Evolutionary conservation across 2,113 vertebrate species (phyloP).

Genomic region (Neodontobutis hainanensis): DNA sequence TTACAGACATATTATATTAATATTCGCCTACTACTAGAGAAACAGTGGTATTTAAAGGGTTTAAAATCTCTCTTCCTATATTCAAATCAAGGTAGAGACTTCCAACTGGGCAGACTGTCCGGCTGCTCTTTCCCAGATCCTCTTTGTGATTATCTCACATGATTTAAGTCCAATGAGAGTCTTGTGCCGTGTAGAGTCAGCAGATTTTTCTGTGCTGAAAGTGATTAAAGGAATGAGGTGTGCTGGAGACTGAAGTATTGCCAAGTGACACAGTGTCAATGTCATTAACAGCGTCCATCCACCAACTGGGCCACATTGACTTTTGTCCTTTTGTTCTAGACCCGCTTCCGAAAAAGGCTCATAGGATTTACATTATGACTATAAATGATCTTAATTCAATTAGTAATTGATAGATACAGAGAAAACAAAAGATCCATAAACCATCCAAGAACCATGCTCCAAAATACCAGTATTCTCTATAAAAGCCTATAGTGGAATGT

Average conservation of each 20-base stretch:
- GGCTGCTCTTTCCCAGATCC: constrained; percentile 13
- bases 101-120: constrained; percentile 50
- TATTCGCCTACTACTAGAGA: not conserved
- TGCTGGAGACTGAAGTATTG: constrained; percentile 19
- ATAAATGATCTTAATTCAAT: too few relatives aligned
- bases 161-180: constrained; percentile 34
- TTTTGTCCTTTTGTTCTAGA: constrained; percentile 1
- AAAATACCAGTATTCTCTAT: not conserved
- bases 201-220: constrained; percentile 26
- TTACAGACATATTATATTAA: constrained; percentile 9
- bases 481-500: not conserved
- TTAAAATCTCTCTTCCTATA: constrained; percentile 10
- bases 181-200: constrained; percentile 39
- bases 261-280: constrained; percentile 26
- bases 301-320: constrained; percentile 14
- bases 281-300: constrained; percentile 19
- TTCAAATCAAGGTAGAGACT: not conserved
- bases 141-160: constrained; percentile 36
- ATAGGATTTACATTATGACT: too few relatives aligned
- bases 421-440: too few relatives aligned
- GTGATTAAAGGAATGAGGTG: constrained; percentile 33
- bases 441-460: not conserved
- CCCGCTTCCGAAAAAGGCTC: not conserved
- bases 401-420: too few relatives aligned
- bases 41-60: not conserved